Conservation (phyloP, 2,113 vertebrate genomes). For the Ceyx melanurus region DNA sequence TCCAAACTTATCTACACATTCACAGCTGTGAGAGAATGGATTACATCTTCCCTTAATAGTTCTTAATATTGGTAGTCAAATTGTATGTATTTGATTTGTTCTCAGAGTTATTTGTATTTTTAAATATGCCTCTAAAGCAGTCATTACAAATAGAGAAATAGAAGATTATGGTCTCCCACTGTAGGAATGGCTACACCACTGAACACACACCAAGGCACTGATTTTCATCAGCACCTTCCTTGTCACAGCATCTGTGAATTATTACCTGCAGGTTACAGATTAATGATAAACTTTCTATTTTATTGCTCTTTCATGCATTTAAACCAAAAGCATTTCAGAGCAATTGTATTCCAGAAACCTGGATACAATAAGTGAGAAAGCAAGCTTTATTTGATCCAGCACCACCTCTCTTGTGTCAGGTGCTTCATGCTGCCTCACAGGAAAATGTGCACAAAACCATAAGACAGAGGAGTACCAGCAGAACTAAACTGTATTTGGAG, state of each 20-base stretch:
- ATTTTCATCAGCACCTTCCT: not conserved
- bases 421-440: not conserved
- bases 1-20: not conserved
- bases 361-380: not conserved
- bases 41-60: not conserved
- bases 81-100: not conserved
- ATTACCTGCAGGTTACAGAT: not conserved
- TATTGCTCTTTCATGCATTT: not conserved
- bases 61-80: not conserved
- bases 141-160: not conserved
- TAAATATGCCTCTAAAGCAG: not conserved
- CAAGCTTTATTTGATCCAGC: not conserved
- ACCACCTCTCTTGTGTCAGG: not conserved
- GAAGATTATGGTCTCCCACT: not conserved
- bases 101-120: not conserved
- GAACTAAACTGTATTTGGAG: not conserved
- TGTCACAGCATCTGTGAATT: not conserved
- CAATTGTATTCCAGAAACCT: not conserved
- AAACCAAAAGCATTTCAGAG: not conserved
- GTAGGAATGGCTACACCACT: not conserved
- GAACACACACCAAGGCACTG: not conserved
- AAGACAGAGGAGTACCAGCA: not conserved
- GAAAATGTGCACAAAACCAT: not conserved
- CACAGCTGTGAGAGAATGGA: not conserved
- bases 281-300: not conserved